Base-by-base conservation (phyloP, 2,113 vertebrate genomes). In the Holacanthus passer region DNA sequence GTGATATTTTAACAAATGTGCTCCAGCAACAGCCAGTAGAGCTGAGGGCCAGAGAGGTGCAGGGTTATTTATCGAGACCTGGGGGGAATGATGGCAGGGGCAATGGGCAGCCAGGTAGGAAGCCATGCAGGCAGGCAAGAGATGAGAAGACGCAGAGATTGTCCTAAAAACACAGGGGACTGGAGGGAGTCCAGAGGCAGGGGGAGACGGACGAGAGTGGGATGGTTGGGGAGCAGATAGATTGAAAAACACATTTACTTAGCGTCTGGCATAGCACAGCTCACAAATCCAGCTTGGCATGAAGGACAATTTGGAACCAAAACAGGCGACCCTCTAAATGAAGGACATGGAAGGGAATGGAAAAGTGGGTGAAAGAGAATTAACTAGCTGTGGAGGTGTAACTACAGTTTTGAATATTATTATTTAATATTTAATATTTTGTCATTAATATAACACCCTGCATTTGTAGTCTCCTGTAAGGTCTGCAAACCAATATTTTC, bases 201-300 rank as follows among this genome's bases (percentile, higher is more conserved):
- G 72, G 84, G 80, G 79, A 81, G 73, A 85, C 88, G 79, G 79
- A 78, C 48, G 73, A 77, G 87, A 87, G 81, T 70, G 89, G 87
- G 88, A 76, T 77, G 65, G 88, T 84, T 66, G 67, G 81, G 84
- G 84, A 90, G 79, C 83, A 86, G 91, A 92, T 90, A 95, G 92
- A 95, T 93, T 94, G 94, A 93, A 95, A 95, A 95, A 95, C 92
- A 95, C 93, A 96, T 97, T 97, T 96, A 96, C 93, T 97, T 96
- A 97, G 96, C 85, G 82, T 94, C 96, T 92, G 93, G 94, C 94
- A 95, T 93, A 91, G 88, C 91, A 79, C 82, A 79, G 94, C 95
- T 96, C 94, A 95, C 91, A 96, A 96, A 95, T 94, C 95, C 93
- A 95, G 91, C 93, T 96, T 95, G 88, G 91, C 96, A 96, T 96